Conservation (phyloP, 2,888 invertebrate species). For the Sabellastarte sp. region DNA sequence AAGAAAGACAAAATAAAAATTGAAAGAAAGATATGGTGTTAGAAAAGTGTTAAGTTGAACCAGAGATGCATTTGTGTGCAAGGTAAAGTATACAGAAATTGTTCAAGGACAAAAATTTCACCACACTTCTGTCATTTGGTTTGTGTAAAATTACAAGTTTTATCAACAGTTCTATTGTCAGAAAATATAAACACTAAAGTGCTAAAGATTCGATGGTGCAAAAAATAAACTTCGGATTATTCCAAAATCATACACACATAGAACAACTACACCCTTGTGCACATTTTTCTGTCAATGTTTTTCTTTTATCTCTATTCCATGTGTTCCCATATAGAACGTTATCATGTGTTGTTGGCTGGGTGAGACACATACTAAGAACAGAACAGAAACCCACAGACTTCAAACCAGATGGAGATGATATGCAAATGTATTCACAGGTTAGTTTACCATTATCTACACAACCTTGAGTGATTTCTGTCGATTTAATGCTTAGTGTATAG, state of each 20-base stretch:
- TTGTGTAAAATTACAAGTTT: no score
- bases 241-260: no score
- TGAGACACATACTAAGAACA: constrained; percentile 80
- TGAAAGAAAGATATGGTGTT: neutral
- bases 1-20: neutral
- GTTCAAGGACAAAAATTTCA: neutral
- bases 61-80: neutral
- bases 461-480: neutral
- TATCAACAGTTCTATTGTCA: no score
- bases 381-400: constrained; percentile 95
- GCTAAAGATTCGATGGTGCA: no score
- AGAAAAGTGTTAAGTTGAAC: neutral
- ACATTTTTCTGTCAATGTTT: no score
- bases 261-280: no score
- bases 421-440: constrained; percentile 67
- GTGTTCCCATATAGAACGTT: no score
- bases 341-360: constrained; percentile 86
- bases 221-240: no score
- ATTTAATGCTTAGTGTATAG: no score
- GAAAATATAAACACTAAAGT: no score
- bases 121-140: neutral
- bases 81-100: neutral
- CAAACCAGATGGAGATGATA: constrained; percentile 63
- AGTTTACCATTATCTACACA: no score
- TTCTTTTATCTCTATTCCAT: no score